A percentile compares a stretch with the other conserved stretches of the same genome.
These are phyloP conservation scores for Dryadula phaetusa DNA, from an alignment of 2,888 invertebrate species.

Conservation along the genomic window DNA sequence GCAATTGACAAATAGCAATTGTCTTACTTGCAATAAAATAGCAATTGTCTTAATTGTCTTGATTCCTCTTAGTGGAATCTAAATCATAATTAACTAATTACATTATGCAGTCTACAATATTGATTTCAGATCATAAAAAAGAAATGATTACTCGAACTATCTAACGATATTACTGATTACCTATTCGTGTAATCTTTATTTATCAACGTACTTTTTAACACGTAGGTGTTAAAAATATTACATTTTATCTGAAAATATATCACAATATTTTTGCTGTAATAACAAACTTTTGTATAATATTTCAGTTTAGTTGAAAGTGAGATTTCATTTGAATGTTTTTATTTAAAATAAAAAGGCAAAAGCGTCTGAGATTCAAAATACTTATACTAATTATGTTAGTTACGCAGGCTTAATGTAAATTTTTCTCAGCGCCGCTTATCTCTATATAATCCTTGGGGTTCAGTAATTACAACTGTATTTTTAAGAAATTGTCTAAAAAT, in stretches of 20 bases:
- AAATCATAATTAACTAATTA: too few species aligned
- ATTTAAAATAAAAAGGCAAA: slow-evolving; percentile 5
- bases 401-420: slow-evolving; percentile 22
- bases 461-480: slow-evolving; percentile 64
- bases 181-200: too few species aligned
- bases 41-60: too few species aligned
- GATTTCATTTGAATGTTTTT: slow-evolving; percentile 2
- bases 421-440: slow-evolving; percentile 18
- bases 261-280: not conserved
- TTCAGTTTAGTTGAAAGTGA: not conserved
- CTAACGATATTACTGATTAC: too few species aligned
- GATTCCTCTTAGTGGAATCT: too few species aligned
- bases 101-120: too few species aligned
- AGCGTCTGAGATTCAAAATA: slow-evolving; percentile 4
- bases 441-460: slow-evolving; percentile 43
- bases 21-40: too few species aligned
- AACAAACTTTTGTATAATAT: not conserved
- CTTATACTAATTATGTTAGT: slow-evolving; percentile 10
- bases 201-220: too few species aligned
- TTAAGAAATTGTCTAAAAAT: slow-evolving; percentile 66
- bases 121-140: too few species aligned
- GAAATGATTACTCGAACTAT: too few species aligned
- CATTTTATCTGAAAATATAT: not conserved
- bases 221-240: not conserved
- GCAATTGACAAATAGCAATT: too few species aligned